Evolutionary conservation across 2,797 vertebrate genomes (phyloP).

Genomic region (Chanos chanos): DNA sequence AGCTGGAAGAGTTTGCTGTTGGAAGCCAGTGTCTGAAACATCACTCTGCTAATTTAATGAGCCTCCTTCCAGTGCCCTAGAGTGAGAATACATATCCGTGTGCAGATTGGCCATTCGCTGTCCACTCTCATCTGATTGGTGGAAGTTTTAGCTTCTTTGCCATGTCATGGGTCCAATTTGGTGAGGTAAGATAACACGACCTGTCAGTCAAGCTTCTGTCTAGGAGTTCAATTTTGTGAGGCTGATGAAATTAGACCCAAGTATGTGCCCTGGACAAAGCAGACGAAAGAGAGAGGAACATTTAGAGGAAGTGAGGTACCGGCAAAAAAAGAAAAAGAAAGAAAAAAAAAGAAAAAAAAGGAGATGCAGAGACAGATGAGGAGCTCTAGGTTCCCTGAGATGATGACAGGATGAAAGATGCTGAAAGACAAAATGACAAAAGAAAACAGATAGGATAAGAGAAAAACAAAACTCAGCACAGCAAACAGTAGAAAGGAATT

Average conservation of each 20-base stretch:
- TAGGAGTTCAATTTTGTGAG: slow-evolving; percentile 39
- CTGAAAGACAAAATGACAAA: slow-evolving; percentile 16
- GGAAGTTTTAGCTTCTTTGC: slow-evolving; percentile 1
- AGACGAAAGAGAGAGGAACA: slow-evolving; percentile 40
- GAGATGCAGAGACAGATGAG: slow-evolving; percentile 5
- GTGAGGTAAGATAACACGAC: slow-evolving; percentile 46
- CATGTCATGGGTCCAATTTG: slow-evolving; percentile 30
- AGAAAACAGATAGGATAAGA: slow-evolving; percentile 17
- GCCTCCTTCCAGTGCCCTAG: slow-evolving; percentile 28
- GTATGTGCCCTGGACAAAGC: no score
- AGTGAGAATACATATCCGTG: slow-evolving; percentile 27
- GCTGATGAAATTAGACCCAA: no score
- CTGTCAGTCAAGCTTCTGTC: slow-evolving; percentile 31
- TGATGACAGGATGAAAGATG: slow-evolving; percentile 17
- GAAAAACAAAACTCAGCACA: slow-evolving; percentile 18
- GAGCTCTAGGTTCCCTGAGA: slow-evolving; percentile 15
- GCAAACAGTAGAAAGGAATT: slow-evolving; percentile 47
- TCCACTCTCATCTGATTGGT: slow-evolving; percentile 53
- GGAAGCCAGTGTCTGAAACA: slow-evolving; percentile 19
- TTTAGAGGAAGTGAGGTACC: slow-evolving; percentile 7
- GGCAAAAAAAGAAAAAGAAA: neutral
- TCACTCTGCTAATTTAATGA: slow-evolving; percentile 28
- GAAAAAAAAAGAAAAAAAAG: slow-evolving; percentile 4
- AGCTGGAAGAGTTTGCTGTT: slow-evolving; percentile 25
- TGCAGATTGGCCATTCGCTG: slow-evolving; percentile 44